phyloP scores from a whole-genome alignment of 2,888 invertebrate species.

The Eumacrocentrus americanus region DNA sequence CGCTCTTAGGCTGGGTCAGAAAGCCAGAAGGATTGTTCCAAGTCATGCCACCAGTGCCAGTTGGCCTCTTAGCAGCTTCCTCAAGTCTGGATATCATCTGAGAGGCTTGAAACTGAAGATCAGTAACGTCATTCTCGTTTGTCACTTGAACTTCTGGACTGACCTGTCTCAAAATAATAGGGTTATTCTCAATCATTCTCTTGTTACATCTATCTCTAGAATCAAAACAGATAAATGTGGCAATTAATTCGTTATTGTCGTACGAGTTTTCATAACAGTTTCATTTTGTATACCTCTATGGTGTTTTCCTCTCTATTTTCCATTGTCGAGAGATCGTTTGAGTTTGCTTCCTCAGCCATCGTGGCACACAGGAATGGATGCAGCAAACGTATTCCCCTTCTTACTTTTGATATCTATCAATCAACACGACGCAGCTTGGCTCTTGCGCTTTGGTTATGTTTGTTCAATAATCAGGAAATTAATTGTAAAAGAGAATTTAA shows the following conservation, averaged over 20 bases:
- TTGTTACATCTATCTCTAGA: too few relatives aligned
- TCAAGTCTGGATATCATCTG: constrained; percentile 75
- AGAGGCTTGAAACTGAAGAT: constrained; percentile 74
- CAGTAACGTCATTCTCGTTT: constrained; percentile 50
- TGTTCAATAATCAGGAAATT: too few relatives aligned
- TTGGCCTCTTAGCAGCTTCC: constrained; percentile 65
- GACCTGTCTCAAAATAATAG: constrained; percentile 57
- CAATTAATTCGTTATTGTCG: background rate
- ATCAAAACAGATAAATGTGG: background rate
- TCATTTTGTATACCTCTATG: constrained; percentile 49
- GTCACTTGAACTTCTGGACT: constrained; percentile 44
- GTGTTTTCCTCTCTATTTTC: constrained; percentile 52
- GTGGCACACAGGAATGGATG: constrained; percentile 48
- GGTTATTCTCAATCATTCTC: too few relatives aligned
- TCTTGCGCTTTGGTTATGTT: too few relatives aligned
- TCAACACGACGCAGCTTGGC: too few relatives aligned
- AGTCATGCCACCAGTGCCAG: constrained; percentile 60
- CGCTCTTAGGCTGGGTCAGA: constrained; percentile 66
- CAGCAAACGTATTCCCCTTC: background rate
- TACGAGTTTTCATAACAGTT: constrained; percentile 10
- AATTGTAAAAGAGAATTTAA: too few relatives aligned
- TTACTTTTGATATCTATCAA: background rate
- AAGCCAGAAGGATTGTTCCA: constrained; percentile 65
- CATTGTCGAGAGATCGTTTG: constrained; percentile 55
- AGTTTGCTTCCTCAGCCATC: constrained; percentile 59